phyloP scores from a whole-genome alignment of 1,140 invertebrate species.

The Panulirus ornatus region DNA sequence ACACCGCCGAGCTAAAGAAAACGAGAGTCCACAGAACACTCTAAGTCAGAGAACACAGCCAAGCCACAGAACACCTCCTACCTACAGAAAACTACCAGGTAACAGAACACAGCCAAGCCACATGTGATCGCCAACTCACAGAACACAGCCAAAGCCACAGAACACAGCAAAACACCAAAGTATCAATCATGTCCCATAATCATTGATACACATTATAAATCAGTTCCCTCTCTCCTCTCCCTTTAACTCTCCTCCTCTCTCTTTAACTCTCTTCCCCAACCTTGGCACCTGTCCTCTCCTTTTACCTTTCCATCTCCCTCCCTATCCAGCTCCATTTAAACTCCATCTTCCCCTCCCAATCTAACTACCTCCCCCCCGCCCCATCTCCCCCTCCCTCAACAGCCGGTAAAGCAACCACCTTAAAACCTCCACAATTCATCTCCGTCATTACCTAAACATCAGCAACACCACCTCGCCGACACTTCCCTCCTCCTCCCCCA shows the following conservation, averaged over 20 bases:
- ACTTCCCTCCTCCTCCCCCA: background rate
- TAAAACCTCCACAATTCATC: constrained; percentile 31
- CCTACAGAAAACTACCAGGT: too few relatives aligned
- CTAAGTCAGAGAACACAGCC: too few relatives aligned
- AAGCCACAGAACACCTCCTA: too few relatives aligned
- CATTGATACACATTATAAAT: too few relatives aligned
- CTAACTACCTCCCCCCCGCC: background rate
- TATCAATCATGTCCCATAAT: too few relatives aligned
- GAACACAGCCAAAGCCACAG: too few relatives aligned
- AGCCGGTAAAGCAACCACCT: constrained; percentile 34
- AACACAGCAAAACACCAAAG: too few relatives aligned
- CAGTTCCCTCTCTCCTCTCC: background rate
- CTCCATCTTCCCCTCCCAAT: background rate
- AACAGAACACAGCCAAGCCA: too few relatives aligned
- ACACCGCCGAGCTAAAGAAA: too few relatives aligned
- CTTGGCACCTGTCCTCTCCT: background rate
- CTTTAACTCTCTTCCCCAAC: too few relatives aligned
- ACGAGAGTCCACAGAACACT: too few relatives aligned
- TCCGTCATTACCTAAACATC: constrained; percentile 53
- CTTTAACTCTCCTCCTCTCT: background rate
- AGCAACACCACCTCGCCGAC: background rate
- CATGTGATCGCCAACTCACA: too few relatives aligned
- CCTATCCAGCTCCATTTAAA: background rate
- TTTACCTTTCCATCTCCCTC: background rate
- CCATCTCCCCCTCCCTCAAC: constrained; percentile 17